Evolutionary conservation across 2,113 vertebrate genomes (phyloP), one percentile per base, ranked within the genome.

Genomic region (Phalacrocorax carbo): DNA sequence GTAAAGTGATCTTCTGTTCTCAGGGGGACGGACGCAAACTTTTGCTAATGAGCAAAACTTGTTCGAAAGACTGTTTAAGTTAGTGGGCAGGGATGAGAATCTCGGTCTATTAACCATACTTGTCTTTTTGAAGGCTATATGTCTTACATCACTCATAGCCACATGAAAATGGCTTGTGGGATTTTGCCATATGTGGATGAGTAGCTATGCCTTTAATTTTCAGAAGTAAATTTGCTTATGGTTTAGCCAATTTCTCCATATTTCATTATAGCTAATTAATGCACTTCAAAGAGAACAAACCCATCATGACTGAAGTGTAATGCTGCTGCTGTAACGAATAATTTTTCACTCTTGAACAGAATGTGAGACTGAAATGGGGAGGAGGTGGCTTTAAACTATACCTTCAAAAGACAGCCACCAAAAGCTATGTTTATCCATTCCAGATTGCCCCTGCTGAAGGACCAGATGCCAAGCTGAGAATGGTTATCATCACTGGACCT

Each of bases 401-500:
- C 76, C 79, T 95, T 92, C 88, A 95, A 88, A 94, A 88, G 86
- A 57, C 58, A 88, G 62, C 49, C 94, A 90, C 77, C 72, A 90
- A 87, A 83, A 95, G 91, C 90, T 95, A 86, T 94, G 77, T 90
- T 95, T 97, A 77, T 97, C 76, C 94, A 36, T 98, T 98, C 62
- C 92, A 99, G 99, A 99, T 99, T 52, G 99, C 99, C 54, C 99
- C 99, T 89, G 99, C 99, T 66, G 99, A 99, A 97, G 99, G 98
- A 61, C 98, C 99, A 96, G 99, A 99, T 91, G 98, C 99, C 94
- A 99, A 99, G 96, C 98, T 99, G 96, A 99, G 99, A 96, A 99
- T 99, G 99, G 99, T 99, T 96, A 99, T 99, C 93, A 99, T 99
- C 61, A 98, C 98, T 36, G 99, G 99, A 94, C 99, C 99, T 11